These are phyloP conservation scores for Zeugodacus cucurbitae DNA, from an alignment of 1,140 invertebrate species.

Conservation along the genomic window DNA sequence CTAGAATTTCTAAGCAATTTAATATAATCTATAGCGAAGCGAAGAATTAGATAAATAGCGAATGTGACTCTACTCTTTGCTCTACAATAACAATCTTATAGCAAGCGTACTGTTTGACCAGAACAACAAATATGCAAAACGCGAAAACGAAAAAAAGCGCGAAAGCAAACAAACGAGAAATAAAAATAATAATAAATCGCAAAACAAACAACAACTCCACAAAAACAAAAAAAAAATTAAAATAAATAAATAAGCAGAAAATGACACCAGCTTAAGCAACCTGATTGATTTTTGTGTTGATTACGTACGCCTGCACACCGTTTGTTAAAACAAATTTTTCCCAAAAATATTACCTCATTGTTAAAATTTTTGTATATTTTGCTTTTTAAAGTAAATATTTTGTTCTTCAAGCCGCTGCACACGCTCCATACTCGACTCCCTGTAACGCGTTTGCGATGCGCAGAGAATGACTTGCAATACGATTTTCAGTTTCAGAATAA, in stretches of 20 bases:
- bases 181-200: not conserved
- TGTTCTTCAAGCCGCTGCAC: no score
- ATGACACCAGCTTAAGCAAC: not conserved
- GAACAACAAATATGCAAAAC: no score
- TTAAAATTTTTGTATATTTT: no score
- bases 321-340: no score
- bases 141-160: not conserved
- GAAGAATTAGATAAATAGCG: not conserved
- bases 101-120: not conserved
- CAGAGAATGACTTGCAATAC: no score
- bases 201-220: not conserved
- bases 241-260: not conserved
- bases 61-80: not conserved
- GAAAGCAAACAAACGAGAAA: not conserved
- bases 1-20: not conserved
- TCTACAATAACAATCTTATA: not conserved
- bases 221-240: not conserved
- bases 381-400: no score
- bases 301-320: no score
- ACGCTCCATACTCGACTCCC: no score
- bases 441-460: no score
- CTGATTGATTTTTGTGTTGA: no score
- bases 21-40: not conserved
- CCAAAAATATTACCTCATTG: no score
- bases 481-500: no score